Evolutionary conservation across 2,797 vertebrate species (phyloP).

Genomic region (Enteromius thamalakanensis): DNA sequence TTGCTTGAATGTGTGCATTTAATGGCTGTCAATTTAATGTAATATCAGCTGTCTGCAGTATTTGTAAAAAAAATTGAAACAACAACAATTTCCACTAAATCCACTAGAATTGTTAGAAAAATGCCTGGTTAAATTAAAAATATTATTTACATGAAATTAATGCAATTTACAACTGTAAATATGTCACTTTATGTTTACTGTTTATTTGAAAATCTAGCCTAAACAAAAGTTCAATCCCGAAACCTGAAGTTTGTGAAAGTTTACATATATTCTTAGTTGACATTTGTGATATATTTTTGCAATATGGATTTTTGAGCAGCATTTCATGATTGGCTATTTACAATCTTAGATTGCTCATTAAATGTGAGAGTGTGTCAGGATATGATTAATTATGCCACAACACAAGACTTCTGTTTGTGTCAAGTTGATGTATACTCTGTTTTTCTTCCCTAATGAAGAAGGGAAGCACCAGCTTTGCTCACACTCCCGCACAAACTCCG

Average conservation of each 20-base stretch:
- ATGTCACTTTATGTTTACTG: not conserved
- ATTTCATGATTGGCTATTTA: constrained; percentile 73
- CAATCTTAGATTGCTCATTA: constrained; percentile 75
- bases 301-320: constrained; percentile 61
- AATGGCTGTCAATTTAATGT: not conserved
- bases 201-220: not conserved
- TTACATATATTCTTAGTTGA: constrained; percentile 31
- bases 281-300: constrained; percentile 57
- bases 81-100: not conserved
- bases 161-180: not conserved
- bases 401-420: constrained; percentile 78
- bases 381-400: constrained; percentile 79
- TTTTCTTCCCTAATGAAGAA: constrained; percentile 76
- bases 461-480: constrained; percentile 65
- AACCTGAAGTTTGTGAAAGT: constrained; percentile 2
- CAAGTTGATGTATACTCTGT: constrained; percentile 78
- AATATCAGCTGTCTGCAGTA: not conserved
- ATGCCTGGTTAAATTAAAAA: not conserved
- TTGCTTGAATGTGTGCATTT: not conserved
- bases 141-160: not conserved
- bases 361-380: constrained; percentile 69
- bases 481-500: constrained; percentile 3
- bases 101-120: not conserved
- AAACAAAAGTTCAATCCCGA: not conserved
- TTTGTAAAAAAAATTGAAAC: not conserved